Evolutionary conservation across 92 coral and sea anemone species (phyloP).

Genomic region (Chrysogorgia sp.): DNA sequence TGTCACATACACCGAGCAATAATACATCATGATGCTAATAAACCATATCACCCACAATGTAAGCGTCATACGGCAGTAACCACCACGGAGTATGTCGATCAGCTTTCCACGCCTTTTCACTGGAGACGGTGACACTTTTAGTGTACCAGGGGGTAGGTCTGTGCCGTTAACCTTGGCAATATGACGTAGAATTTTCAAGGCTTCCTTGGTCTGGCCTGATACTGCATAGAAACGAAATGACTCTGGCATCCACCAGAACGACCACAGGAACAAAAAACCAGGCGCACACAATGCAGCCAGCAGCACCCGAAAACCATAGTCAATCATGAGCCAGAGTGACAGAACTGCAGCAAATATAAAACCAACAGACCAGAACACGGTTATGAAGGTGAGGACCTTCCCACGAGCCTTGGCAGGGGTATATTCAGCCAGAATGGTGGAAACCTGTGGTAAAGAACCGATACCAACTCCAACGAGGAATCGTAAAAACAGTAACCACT

Average conservation of each 20-base stretch:
- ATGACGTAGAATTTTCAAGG: conserved; percentile 55
- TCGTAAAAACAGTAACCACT: conserved; percentile 58
- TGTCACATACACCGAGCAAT: conserved; percentile 72
- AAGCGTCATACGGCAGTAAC: conserved; percentile 68
- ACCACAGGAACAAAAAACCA: conserved; percentile 18
- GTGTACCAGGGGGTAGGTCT: conserved; percentile 73
- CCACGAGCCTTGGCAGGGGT: conserved; percentile 41
- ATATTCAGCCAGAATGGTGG: conserved; percentile 42
- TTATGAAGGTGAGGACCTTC: conserved; percentile 35
- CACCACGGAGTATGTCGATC: conserved; percentile 70
- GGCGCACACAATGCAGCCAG: conserved; percentile 41
- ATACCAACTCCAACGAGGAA: conserved; percentile 66
- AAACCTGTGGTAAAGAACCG: conserved; percentile 57
- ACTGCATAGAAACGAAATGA: conserved; percentile 74
- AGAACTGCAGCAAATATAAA: conserved; percentile 30
- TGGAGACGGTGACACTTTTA: conserved; percentile 64
- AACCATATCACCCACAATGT: conserved; percentile 92
- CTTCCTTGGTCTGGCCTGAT: conserved; percentile 76
- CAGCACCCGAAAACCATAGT: conserved; percentile 38
- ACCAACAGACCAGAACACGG: conserved; percentile 55
- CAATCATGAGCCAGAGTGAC: conserved; percentile 35
- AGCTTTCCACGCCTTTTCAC: conserved; percentile 72
- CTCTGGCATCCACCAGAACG: conserved; percentile 74
- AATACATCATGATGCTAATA: conserved; percentile 61
- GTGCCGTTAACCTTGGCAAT: conserved; percentile 68